Evolutionary conservation across 2,888 invertebrate genomes (phyloP), one percentile per base, ranked within the genome.

Genomic region (Gisinianus flammeolus): DNA sequence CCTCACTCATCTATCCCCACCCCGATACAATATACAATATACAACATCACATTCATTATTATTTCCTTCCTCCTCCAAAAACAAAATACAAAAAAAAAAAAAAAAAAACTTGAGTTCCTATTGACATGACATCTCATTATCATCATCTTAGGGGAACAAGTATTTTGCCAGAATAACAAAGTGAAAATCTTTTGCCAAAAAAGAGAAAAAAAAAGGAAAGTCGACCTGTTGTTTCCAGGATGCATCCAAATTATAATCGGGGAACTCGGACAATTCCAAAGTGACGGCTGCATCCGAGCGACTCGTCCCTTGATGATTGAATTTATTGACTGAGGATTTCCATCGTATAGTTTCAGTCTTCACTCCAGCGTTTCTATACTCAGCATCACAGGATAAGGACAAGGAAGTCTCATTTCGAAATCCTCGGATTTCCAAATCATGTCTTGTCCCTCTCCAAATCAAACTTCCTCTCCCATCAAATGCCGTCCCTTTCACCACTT

Each of bases 231-330:
- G 91, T 81, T 90, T 91, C 33, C 90, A 85, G 67, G 91, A 89
- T 0, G 91, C 88, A 78, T 90, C 91, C 85, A 93, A 92, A 86
- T 93, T 92, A 77, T 92, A 90, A 56, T 90, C 90, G 0, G 93
- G 92, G 87, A 94, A 94, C 0, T 94, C 93, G 0, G 93, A 91
- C 16, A 93, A 92, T 78, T 91, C 90, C 83, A 95, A 88, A 64
- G 91, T 91, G 71, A 93, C 86, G 77, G 91, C 91, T 0, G 92
- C 92, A 66, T 91, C 89, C 83, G 91, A 86, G 81, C 91, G 90
- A 8, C 90, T 52, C 1, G n/a, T 72, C 12, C 44, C 35, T 12
- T 24, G 58, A n/a, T 22, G 8, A 91, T 86, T 26, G 89, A 90
- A 31, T 89, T 90, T 4, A 90, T 87, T 0, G 90, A 88, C 70